A percentile compares a stretch with the other conserved stretches of the same genome.
Evolutionary conservation across 2,888 invertebrate species (phyloP).

Genomic region (Zygothrica quintamaculata): DNA sequence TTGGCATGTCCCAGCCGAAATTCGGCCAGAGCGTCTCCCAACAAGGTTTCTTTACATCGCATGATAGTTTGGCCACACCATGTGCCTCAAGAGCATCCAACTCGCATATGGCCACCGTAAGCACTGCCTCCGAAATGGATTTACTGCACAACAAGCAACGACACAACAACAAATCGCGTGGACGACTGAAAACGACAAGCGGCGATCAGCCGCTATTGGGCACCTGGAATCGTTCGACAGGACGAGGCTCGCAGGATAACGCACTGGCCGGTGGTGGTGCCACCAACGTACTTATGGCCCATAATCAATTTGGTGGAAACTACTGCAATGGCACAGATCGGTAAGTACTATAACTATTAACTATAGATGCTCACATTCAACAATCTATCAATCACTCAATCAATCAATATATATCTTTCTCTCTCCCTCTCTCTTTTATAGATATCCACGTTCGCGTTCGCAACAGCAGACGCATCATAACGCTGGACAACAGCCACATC

Average conservation of each 20-base stretch:
- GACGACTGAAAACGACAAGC: constrained; percentile 87
- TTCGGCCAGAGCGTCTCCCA: constrained; percentile 85
- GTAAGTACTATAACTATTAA: constrained; percentile 82
- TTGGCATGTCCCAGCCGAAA: constrained; percentile 88
- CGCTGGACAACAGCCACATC: constrained; percentile 58
- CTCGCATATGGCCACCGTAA: constrained; percentile 85
- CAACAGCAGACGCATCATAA: constrained; percentile 72
- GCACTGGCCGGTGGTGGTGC: constrained; percentile 85
- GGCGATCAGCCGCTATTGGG: constrained; percentile 90
- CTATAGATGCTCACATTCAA: not conserved
- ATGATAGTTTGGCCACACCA: constrained; percentile 90
- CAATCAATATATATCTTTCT: too few species aligned
- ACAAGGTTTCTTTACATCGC: constrained; percentile 89
- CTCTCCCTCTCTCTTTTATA: too few species aligned
- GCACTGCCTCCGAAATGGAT: constrained; percentile 90
- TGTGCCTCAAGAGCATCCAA: constrained; percentile 87
- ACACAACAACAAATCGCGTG: constrained; percentile 86
- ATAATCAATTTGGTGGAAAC: constrained; percentile 87
- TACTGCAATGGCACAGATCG: constrained; percentile 89
- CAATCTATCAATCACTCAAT: not conserved
- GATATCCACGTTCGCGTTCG: constrained; percentile 80
- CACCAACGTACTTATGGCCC: constrained; percentile 83
- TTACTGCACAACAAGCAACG: constrained; percentile 86
- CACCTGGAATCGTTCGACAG: constrained; percentile 87
- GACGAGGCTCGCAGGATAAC: constrained; percentile 85